Conservation (phyloP, 2,113 vertebrate genomes). For the Cnemophilus loriae region DNA sequence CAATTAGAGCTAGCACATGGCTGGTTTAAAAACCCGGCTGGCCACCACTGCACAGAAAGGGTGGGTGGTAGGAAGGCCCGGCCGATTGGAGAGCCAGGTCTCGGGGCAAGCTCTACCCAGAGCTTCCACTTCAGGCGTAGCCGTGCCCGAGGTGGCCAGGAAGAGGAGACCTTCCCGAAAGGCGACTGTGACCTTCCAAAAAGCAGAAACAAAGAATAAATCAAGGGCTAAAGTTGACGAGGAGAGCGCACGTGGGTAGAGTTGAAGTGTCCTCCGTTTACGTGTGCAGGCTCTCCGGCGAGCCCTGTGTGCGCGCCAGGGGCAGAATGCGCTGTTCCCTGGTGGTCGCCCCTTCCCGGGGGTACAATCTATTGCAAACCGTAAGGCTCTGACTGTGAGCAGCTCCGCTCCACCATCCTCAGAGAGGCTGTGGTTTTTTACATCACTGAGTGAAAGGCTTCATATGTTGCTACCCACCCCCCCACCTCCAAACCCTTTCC, state of each 20-base stretch:
- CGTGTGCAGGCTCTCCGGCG: not conserved
- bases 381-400: not conserved
- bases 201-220: not conserved
- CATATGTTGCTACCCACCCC: not conserved
- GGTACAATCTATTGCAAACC: constrained; percentile 16
- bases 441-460: constrained; percentile 62
- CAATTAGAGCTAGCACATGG: too few species aligned
- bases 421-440: not conserved
- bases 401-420: not conserved
- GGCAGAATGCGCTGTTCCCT: not conserved
- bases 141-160: not conserved
- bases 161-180: not conserved
- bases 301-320: not conserved
- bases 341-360: constrained; percentile 58
- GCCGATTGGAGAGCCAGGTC: rapidly evolving
- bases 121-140: not conserved
- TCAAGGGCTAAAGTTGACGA: not conserved
- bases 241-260: too few species aligned
- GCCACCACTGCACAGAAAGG: rapidly evolving
- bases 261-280: not conserved
- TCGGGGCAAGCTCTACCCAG: not conserved
- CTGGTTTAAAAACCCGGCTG: not conserved
- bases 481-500: not conserved
- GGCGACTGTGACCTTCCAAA: not conserved
- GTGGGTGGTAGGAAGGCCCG: too few species aligned